These are phyloP conservation scores for Mungos mungo DNA, from an alignment of 2,113 vertebrate species.

Conservation along the genomic window DNA sequence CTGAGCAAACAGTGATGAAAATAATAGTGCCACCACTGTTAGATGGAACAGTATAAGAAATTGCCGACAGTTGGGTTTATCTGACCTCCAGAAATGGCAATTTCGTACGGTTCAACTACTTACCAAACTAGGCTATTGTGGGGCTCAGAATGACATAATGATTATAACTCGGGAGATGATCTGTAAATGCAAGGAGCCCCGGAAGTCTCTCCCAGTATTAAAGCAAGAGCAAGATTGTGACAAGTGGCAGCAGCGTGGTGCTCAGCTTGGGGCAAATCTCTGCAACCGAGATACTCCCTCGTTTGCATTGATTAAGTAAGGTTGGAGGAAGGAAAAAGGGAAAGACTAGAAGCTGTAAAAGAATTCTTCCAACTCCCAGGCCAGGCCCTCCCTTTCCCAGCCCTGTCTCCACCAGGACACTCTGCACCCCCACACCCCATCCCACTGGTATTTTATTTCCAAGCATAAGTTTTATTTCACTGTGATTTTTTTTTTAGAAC, in stretches of 20 bases:
- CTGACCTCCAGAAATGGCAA: not conserved
- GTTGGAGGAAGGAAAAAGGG: not conserved
- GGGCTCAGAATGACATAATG: not conserved
- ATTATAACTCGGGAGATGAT: not conserved
- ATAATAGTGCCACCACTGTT: not conserved
- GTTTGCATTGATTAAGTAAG: not conserved
- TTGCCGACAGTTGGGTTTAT: not conserved
- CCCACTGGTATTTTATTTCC: not conserved
- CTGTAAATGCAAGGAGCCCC: not conserved
- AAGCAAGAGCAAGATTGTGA: not conserved
- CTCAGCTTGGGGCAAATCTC: not conserved
- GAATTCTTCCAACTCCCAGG: not conserved
- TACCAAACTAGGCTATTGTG: not conserved
- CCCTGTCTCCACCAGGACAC: not conserved
- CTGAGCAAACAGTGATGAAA: not conserved
- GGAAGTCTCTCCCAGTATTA: not conserved
- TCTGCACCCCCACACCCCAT: no score
- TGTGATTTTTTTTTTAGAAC: not conserved
- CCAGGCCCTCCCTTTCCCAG: no score
- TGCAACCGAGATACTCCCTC: not conserved
- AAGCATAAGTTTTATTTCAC: not conserved
- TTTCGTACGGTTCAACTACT: not conserved
- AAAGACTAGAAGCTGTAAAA: not conserved
- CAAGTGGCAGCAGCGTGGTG: fast-evolving
- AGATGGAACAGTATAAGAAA: not conserved